Evolutionary conservation across 2,113 vertebrate species (phyloP), one percentile per base, ranked within the genome.

Genomic region (Hassar affinis): DNA sequence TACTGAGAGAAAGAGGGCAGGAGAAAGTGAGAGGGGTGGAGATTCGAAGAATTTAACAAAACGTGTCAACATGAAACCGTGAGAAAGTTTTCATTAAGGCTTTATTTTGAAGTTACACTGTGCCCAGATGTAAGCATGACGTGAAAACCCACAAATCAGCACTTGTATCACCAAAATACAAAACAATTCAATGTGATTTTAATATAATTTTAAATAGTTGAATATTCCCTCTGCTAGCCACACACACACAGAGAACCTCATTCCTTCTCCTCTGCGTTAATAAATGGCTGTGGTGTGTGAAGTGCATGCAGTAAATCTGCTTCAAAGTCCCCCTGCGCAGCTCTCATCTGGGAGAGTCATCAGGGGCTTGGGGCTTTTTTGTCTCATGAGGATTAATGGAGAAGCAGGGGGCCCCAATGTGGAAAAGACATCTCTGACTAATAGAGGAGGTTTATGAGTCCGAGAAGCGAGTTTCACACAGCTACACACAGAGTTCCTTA

Each of bases 1-100:
- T 97, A 89, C 96, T 97, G 89, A 64, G 25, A 79, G 59, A 69
- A 17, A 76, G n/a, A 47, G 15, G 51, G 1, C 10, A 61, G 20
- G 56, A 75, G 30, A 76, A 30, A 72, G 11, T 66, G 30, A 78
- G 61, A 47, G 42, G 42, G 71, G 11, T 14, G 15, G 30, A 38
- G 47, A 57, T 27, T 33, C 17, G 30, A 49, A 12, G 0, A 66
- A 3, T 42, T 42, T 42, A 49, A 25, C 0, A 80, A 25, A 22
- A 22, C 7, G 0, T 8, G 17, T 3, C 12, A 77, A 12, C 27
- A 20, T 20, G 6, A 56, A 22, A 56, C 18, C 33, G 0, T 61
- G 54, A 51, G 45, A 49, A 54, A 33, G 6, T 49, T 62, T 30
- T 30, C n/a, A 18, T 3, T 27, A 74, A 22, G 17, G 30, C 27